Percentiles rank a stretch among this genome's conserved stretches.
These are phyloP conservation scores for Xiphophorus birchmanni DNA, from an alignment of 2,797 vertebrate species.

Conservation along the genomic window DNA sequence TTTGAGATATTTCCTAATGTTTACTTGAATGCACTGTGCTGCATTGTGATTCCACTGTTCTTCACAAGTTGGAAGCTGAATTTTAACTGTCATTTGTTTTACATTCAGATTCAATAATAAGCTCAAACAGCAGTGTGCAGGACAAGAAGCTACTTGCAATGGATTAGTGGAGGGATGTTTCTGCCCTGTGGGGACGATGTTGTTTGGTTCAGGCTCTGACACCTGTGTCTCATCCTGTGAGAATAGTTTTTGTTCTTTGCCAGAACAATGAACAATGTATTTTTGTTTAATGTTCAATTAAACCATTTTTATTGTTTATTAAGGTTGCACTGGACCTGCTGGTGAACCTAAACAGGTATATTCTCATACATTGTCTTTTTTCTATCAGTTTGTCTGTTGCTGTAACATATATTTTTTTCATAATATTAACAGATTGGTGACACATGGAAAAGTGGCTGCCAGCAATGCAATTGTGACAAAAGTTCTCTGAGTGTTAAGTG, in stretches of 20 bases:
- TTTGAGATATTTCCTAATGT: background rate
- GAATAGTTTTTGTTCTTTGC: slow-evolving; percentile 41
- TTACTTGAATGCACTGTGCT: background rate
- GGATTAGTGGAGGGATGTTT: slow-evolving; percentile 83
- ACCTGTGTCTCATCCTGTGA: slow-evolving; percentile 81
- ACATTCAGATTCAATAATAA: slow-evolving; percentile 71
- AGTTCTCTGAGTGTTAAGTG: slow-evolving; percentile 70
- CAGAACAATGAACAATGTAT: background rate
- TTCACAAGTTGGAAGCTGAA: background rate
- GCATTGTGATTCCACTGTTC: background rate
- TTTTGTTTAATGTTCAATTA: background rate
- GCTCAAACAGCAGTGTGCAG: slow-evolving; percentile 18
- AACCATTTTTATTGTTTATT: slow-evolving; percentile 32
- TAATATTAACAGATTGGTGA: slow-evolving; percentile 79
- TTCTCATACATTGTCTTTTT: background rate
- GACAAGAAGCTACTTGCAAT: background rate
- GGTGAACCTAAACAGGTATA: slow-evolving; percentile 80
- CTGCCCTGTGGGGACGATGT: slow-evolving; percentile 77
- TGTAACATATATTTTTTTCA: background rate
- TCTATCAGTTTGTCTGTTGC: background rate
- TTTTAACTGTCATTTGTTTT: background rate
- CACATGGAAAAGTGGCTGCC: slow-evolving; percentile 82
- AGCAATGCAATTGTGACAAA: slow-evolving; percentile 81
- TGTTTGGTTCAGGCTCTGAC: slow-evolving; percentile 70
- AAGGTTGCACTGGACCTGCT: slow-evolving; percentile 85